Evolutionary conservation across 2,888 invertebrate species (phyloP).

Genomic region (Pollenia angustigena): DNA sequence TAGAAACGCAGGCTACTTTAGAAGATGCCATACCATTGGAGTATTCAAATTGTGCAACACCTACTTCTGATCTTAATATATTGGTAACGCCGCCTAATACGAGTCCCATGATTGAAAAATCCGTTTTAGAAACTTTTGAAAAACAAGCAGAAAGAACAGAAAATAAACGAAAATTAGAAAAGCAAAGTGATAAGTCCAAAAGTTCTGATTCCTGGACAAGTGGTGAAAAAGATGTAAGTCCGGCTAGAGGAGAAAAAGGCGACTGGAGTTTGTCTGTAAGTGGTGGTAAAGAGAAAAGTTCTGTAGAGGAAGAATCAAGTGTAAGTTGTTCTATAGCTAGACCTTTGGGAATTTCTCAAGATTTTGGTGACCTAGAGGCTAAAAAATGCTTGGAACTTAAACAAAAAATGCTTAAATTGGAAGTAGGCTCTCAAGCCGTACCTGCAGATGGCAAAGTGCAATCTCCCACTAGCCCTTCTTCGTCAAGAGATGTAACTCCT

Average conservation of each 20-base stretch:
- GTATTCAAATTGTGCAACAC: constrained; percentile 84
- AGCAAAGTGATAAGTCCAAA: constrained; percentile 86
- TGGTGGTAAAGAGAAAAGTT: constrained; percentile 87
- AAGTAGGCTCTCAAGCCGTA: constrained; percentile 84
- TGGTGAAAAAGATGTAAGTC: constrained; percentile 89
- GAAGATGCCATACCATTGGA: constrained; percentile 86
- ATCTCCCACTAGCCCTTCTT: constrained; percentile 84
- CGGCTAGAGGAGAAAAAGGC: constrained; percentile 84
- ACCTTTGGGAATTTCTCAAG: constrained; percentile 91
- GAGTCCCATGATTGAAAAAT: constrained; percentile 86
- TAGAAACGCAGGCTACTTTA: constrained; percentile 86
- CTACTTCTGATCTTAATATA: constrained; percentile 84
- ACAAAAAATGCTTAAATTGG: constrained; percentile 87
- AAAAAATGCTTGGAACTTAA: constrained; percentile 85
- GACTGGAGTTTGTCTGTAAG: constrained; percentile 85
- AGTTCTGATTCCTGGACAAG: constrained; percentile 94
- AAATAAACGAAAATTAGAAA: constrained; percentile 88
- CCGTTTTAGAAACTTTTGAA: constrained; percentile 81
- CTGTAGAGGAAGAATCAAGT: constrained; percentile 89
- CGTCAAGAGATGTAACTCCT: constrained; percentile 84
- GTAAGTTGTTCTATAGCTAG: constrained; percentile 92
- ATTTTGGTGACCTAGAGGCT: constrained; percentile 87
- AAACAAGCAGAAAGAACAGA: constrained; percentile 76
- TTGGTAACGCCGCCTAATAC: constrained; percentile 87
- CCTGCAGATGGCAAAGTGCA: constrained; percentile 82